Evolutionary conservation across 2,797 vertebrate species (phyloP), one percentile per base, ranked within the genome.

Genomic region (Fistularia tabacaria): DNA sequence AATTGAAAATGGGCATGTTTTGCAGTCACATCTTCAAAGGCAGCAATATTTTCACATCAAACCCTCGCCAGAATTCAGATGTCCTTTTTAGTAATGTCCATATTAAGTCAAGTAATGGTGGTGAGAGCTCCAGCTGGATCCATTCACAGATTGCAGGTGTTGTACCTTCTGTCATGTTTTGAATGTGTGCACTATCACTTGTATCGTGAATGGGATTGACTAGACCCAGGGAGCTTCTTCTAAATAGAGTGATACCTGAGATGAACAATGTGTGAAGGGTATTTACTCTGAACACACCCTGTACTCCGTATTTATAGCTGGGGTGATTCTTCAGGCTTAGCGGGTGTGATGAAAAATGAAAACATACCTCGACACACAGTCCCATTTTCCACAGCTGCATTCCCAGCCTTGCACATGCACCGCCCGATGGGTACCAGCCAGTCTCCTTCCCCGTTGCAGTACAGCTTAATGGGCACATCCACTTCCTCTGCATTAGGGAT

Each of bases 401-500:
- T 94, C 8, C 97, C 97, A 0, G 97, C 89, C 60, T 95, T 94
- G 85, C 97, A 99, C 93, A 96, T 94, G 80, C 97, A 99, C 69
- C 96, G 93, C 0, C 97, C 97, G 0, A 99, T 99, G 68, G 97
- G 97, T 39, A 99, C 97, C 92, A 99, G 92, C 97, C 97, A 99
- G 69, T 99, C 96, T 10, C 97, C 97, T 0, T 98, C 97, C 0
- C 97, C 97, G 0, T 99, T 99, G 87, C 97, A 99, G 89, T 99
- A 99, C 25, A 99, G 87, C 82, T 99, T 99, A 78, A 99, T 98
- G 7, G 97, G 97, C 63, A 99, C 97, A 0, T 99, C 96, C 77
- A 99, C 96, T 76, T 99, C 97, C 85, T 99, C 97, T 0, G 94
- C 96, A 0, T 99, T 99, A 46, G 91, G 77, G n/a, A 99, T 92